phyloP scores from a whole-genome alignment of 2,888 invertebrate genomes.

The Uropetala carovei region DNA sequence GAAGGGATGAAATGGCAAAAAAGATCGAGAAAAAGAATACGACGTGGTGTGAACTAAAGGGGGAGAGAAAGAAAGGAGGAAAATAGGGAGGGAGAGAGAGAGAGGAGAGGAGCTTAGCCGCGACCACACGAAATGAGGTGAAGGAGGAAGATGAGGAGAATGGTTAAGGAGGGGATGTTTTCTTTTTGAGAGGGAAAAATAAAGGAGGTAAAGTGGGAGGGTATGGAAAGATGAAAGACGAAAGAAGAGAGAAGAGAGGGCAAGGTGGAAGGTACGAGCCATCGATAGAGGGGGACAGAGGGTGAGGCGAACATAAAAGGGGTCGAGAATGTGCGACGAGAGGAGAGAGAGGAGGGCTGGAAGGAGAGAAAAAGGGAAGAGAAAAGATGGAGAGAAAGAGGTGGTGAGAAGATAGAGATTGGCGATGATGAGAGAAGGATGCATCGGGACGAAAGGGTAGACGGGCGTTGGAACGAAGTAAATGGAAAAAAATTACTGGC shows the following conservation, averaged over 20 bases:
- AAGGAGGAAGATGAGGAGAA: not conserved
- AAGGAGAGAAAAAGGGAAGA: no score
- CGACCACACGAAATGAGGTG: not conserved
- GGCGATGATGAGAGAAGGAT: no score
- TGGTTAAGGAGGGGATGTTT: slow-evolving; percentile 6
- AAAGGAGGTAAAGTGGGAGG: not conserved
- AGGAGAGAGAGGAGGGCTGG: not conserved
- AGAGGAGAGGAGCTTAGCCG: not conserved
- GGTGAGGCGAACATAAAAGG: not conserved
- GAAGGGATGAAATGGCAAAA: not conserved
- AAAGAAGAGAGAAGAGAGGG: not conserved
- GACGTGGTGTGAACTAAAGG: not conserved
- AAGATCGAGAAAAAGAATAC: not conserved
- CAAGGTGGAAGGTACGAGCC: not conserved
- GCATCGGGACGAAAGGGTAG: not conserved
- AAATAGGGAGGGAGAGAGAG: not conserved
- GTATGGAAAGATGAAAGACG: no score
- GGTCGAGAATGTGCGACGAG: not conserved
- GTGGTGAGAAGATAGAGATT: no score
- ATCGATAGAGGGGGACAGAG: not conserved
- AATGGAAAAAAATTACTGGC: not conserved
- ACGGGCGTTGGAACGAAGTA: not conserved
- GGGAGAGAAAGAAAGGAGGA: not conserved
- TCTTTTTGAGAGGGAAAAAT: not conserved
- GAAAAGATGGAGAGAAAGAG: no score